Evolutionary conservation across 2,113 vertebrate genomes (phyloP).

Genomic region (Excalfactoria chinensis): DNA sequence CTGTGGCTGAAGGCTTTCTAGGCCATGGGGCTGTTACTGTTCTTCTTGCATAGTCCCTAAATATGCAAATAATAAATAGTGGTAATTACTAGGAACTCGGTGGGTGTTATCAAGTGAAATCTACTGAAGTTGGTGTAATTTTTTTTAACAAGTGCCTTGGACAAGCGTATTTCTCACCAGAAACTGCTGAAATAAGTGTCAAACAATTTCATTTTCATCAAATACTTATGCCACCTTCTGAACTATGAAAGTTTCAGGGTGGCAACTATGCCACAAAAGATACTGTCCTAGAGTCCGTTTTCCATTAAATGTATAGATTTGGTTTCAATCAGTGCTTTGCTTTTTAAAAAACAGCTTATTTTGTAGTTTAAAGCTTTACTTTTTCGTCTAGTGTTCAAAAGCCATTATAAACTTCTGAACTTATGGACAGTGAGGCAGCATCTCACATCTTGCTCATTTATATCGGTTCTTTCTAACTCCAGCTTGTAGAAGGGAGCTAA

Average conservation of each 20-base stretch:
- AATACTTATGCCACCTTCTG: constrained; percentile 29
- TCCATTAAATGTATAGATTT: constrained; percentile 56
- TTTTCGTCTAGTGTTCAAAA: constrained; percentile 16
- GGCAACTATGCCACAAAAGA: constrained; percentile 19
- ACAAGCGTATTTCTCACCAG: constrained; percentile 5
- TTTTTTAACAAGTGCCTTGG: not conserved
- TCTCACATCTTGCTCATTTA: accelerated
- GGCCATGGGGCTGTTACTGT: not conserved
- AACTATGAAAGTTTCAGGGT: constrained; percentile 4
- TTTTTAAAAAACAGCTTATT: constrained; percentile 29
- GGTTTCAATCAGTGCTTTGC: constrained; percentile 39
- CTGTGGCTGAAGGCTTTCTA: constrained; percentile 9
- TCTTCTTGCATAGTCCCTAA: constrained; percentile 49
- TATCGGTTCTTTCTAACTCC: not conserved
- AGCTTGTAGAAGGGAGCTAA: not conserved
- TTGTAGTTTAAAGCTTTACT: not conserved
- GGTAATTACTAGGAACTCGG: constrained; percentile 31
- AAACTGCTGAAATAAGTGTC: constrained; percentile 67
- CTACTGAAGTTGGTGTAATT: not conserved
- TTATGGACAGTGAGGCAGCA: not conserved
- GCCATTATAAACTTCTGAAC: constrained; percentile 29
- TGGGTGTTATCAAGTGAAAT: not conserved
- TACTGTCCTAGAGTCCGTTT: constrained; percentile 30
- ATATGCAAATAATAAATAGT: constrained; percentile 36
- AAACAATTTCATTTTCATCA: constrained; percentile 14